Evolutionary conservation across 2,113 vertebrate genomes (phyloP).

Genomic region (Antennarius striatus): DNA sequence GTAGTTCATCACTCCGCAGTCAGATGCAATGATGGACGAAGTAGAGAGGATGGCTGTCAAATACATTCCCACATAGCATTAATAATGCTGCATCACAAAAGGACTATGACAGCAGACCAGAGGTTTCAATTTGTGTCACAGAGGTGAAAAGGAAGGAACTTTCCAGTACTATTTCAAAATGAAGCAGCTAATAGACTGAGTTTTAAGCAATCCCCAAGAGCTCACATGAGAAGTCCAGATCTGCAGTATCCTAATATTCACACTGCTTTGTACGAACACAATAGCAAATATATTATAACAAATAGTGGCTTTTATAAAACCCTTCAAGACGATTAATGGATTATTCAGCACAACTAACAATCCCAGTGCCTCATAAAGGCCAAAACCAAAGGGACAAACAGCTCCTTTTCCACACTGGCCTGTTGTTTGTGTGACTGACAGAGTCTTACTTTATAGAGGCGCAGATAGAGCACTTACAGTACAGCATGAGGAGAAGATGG

Average conservation of each 20-base stretch:
- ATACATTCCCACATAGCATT: conserved; percentile 23
- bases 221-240: conserved; percentile 17
- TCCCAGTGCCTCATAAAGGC: conserved; percentile 40
- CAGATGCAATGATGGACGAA: conserved; percentile 72
- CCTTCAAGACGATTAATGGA: conserved; percentile 55
- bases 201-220: conserved; percentile 6
- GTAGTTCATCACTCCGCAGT: conserved; percentile 85
- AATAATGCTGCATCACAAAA: neutral
- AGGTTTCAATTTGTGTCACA: neutral
- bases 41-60: conserved; percentile 76
- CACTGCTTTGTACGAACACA: conserved; percentile 4
- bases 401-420: conserved; percentile 55
- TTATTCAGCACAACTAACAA: conserved; percentile 65
- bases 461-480: neutral
- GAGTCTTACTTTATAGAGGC: conserved; percentile 28
- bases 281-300: conserved; percentile 25
- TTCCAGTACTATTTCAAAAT: conserved; percentile 12
- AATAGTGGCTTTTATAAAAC: conserved; percentile 41
- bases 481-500: neutral
- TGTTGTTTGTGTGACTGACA: conserved; percentile 62
- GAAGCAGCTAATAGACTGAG: no score
- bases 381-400: conserved; percentile 53
- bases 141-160: neutral
- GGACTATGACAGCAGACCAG: neutral
- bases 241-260: conserved; percentile 7